Percentiles rank a stretch among this genome's conserved stretches.
These are phyloP conservation scores for Cranoglanis bouderius DNA, from an alignment of 2,113 vertebrate genomes.

Conservation along the genomic window DNA sequence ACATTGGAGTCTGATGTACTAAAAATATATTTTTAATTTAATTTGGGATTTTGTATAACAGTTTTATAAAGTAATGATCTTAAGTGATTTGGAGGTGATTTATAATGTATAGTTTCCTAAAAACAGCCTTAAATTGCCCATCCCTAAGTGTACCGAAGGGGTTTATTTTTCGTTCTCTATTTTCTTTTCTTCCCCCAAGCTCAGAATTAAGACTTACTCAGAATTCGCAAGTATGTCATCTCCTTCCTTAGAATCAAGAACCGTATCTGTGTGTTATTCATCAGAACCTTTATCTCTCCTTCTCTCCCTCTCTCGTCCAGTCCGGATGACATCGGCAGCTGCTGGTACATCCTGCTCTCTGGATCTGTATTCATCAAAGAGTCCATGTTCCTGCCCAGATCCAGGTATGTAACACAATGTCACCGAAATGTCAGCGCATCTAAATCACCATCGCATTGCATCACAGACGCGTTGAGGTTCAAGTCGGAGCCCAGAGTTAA, in stretches of 20 bases:
- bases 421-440: background rate
- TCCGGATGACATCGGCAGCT: conserved; percentile 94
- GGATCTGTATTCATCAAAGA: conserved; percentile 99
- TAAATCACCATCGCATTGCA: background rate
- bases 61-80: background rate
- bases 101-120: too few relatives aligned
- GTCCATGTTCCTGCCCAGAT: conserved; percentile 98
- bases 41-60: too few relatives aligned
- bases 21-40: too few relatives aligned
- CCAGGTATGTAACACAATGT: conserved; percentile 85
- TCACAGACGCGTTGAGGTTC: background rate
- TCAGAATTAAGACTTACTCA: background rate
- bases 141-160: background rate
- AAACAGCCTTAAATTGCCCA: background rate
- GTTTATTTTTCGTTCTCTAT: background rate
- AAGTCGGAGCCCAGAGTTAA: background rate
- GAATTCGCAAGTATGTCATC: background rate
- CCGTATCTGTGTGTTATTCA: background rate
- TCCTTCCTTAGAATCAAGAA: background rate
- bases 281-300: conserved; percentile 14
- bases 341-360: conserved; percentile 98
- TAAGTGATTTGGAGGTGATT: background rate
- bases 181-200: background rate
- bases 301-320: conserved; percentile 57
- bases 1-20: too few relatives aligned